These are phyloP conservation scores for Acrocyrtus sp. DNA, from an alignment of 2,888 invertebrate species.

Conservation along the genomic window DNA sequence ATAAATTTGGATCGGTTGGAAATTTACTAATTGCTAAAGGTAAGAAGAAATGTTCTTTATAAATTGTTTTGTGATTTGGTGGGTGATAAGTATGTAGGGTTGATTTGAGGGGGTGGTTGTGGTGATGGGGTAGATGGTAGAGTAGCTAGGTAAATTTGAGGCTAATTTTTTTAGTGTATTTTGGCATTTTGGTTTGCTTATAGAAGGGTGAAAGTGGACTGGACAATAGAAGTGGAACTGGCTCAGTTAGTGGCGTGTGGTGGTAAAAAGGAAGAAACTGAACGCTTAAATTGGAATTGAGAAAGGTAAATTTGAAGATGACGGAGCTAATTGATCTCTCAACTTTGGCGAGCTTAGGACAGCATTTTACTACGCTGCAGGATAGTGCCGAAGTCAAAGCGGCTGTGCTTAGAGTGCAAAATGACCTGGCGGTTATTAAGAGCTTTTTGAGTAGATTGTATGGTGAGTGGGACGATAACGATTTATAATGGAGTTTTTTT, in stretches of 20 bases:
- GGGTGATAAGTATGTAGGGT: too few relatives aligned
- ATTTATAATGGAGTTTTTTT: too few relatives aligned
- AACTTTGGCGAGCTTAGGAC: constrained; percentile 30
- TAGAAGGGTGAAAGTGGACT: background rate
- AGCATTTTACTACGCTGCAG: constrained; percentile 29
- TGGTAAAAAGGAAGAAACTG: too few relatives aligned
- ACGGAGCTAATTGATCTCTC: constrained; percentile 35
- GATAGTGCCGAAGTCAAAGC: constrained; percentile 21
- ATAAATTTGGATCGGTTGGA: too few relatives aligned
- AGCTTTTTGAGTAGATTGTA: constrained; percentile 12
- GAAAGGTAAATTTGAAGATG: constrained; percentile 17
- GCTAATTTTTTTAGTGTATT: background rate
- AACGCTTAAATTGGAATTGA: too few relatives aligned
- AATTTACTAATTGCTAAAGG: too few relatives aligned
- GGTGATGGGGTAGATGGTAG: too few relatives aligned
- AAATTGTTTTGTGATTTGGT: too few relatives aligned
- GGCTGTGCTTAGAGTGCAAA: constrained; percentile 4
- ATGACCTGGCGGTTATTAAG: constrained; percentile 23
- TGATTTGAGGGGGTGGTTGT: too few relatives aligned
- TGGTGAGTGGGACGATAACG: constrained; percentile 26
- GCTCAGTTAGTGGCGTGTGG: too few relatives aligned
- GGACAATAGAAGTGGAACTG: too few relatives aligned
- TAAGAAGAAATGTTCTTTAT: too few relatives aligned
- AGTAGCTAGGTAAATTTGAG: background rate
- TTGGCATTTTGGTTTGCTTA: constrained; percentile 2